Conservation (phyloP, 2,797 vertebrate genomes). For the Schizothorax lantsangensis region DNA sequence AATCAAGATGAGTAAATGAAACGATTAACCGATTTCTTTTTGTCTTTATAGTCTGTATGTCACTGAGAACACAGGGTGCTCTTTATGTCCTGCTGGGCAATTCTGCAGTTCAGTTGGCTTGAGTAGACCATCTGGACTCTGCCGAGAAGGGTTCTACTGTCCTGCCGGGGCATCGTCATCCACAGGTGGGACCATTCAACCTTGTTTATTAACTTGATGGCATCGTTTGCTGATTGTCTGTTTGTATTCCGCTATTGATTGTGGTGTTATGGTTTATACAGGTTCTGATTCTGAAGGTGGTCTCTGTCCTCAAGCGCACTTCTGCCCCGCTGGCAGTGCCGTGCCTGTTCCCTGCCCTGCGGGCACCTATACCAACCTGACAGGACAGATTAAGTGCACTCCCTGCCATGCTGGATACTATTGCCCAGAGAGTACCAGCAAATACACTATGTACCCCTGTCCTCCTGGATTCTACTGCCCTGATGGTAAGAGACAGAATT, state of each 20-base stretch:
- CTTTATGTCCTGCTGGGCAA: slow-evolving; percentile 80
- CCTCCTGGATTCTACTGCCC: slow-evolving; percentile 93
- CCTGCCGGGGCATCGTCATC: slow-evolving; percentile 77
- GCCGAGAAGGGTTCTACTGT: slow-evolving; percentile 88
- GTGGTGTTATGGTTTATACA: slow-evolving; percentile 55
- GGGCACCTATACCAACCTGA: slow-evolving; percentile 87
- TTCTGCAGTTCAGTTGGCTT: slow-evolving; percentile 85
- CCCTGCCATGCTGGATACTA: slow-evolving; percentile 88
- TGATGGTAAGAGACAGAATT: slow-evolving; percentile 73
- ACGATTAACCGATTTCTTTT: background rate
- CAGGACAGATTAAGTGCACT: slow-evolving; percentile 82
- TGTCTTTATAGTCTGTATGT: slow-evolving; percentile 78
- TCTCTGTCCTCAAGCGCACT: slow-evolving; percentile 87
- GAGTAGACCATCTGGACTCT: slow-evolving; percentile 82
- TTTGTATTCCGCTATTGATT: background rate
- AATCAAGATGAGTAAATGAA: slow-evolving; percentile 19
- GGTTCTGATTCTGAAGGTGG: slow-evolving; percentile 75
- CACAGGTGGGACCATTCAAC: slow-evolving; percentile 69
- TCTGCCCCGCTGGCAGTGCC: slow-evolving; percentile 83
- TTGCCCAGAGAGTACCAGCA: slow-evolving; percentile 85
- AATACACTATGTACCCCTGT: slow-evolving; percentile 83
- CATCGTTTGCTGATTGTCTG: background rate
- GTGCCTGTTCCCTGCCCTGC: slow-evolving; percentile 83
- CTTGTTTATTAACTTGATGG: background rate
- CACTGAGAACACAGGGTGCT: slow-evolving; percentile 77